phyloP scores from a whole-genome alignment of 2,113 vertebrate genomes.

The Malaclemys terrapin region DNA sequence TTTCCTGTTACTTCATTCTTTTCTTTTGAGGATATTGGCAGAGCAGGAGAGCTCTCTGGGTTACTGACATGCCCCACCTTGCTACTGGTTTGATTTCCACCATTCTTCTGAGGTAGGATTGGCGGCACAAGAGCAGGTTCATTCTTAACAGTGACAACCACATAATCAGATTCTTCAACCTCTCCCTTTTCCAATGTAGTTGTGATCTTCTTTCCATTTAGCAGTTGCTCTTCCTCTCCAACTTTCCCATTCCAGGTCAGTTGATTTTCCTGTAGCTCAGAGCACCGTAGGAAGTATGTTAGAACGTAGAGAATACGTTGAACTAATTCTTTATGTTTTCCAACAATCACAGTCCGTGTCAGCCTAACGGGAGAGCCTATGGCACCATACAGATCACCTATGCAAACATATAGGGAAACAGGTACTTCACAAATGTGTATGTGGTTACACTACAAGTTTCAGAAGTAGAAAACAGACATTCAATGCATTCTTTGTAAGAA shows the following conservation, averaged over 20 bases:
- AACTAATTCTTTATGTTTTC: conserved; percentile 87
- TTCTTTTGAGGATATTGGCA: conserved; percentile 10
- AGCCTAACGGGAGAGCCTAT: conserved; percentile 88
- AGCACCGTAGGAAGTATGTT: conserved; percentile 90
- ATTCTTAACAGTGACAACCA: conserved; percentile 83
- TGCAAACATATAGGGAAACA: background rate
- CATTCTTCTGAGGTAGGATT: conserved; percentile 57
- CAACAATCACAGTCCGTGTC: conserved; percentile 88
- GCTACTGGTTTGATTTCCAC: conserved; percentile 14
- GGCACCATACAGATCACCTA: conserved; percentile 90
- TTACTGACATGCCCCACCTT: background rate
- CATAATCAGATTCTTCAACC: conserved; percentile 87
- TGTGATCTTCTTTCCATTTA: conserved; percentile 78
- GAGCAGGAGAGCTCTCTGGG: conserved; percentile 7
- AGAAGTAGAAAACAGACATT: background rate
- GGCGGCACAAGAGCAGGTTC: conserved; percentile 83
- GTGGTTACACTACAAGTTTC: background rate
- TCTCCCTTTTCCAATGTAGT: conserved; percentile 86
- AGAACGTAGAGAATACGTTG: conserved; percentile 86
- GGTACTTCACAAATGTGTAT: background rate
- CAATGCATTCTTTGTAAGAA: background rate
- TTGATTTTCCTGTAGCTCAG: conserved; percentile 89
- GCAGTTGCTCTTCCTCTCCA: conserved; percentile 71
- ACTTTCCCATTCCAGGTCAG: conserved; percentile 67
- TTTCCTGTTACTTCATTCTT: conserved; percentile 30